A percentile compares a stretch with the other conserved stretches of the same genome.
phyloP scores from a whole-genome alignment of 2,797 vertebrate species.

The Ciconia nigra region DNA sequence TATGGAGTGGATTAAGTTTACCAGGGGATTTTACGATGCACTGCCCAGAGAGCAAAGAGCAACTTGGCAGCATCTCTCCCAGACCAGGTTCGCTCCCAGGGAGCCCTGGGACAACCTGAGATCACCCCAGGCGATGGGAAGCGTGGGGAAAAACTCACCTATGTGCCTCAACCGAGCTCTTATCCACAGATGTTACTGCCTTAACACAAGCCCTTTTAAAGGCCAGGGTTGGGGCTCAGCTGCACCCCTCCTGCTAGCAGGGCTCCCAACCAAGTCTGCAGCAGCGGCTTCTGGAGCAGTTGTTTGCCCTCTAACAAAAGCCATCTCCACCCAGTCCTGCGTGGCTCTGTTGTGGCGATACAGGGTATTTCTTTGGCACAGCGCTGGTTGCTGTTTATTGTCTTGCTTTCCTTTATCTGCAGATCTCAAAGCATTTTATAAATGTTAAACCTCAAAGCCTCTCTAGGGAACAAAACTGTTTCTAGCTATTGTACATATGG shows the following conservation, averaged over 20 bases:
- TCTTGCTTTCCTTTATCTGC: constrained; percentile 25
- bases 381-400: background rate
- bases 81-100: background rate
- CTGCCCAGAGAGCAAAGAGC: background rate
- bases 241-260: background rate
- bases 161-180: background rate
- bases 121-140: background rate
- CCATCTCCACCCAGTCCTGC: constrained; percentile 15
- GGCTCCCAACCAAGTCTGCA: background rate
- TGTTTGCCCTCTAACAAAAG: constrained; percentile 4
- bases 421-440: constrained; percentile 22
- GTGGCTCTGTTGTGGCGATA: background rate
- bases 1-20: background rate
- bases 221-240: background rate
- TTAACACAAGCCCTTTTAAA: background rate
- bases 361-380: constrained; percentile 6
- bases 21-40: background rate
- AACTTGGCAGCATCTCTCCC: background rate
- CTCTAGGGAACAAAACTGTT: constrained; percentile 4
- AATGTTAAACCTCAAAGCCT: constrained; percentile 31
- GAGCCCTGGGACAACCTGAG: background rate
- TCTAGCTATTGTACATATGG: background rate
- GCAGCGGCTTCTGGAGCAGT: background rate
- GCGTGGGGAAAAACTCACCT: background rate
- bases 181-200: background rate